Base-by-base conservation (phyloP, 2,797 vertebrate species). In the Lacerta viridis region DNA sequence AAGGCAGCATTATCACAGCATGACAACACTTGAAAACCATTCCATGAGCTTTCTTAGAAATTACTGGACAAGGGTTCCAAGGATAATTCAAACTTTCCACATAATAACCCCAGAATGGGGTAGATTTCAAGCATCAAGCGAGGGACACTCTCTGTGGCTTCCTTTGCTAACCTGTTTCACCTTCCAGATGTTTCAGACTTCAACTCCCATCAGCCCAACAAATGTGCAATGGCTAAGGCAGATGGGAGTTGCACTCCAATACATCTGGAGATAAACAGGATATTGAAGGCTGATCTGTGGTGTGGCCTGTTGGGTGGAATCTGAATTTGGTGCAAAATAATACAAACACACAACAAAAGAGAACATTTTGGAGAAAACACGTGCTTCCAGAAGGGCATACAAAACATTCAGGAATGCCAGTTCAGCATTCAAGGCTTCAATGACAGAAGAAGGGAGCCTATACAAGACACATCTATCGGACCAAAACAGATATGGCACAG, bases 1-100 rank as follows among this genome's bases (percentile, higher is more conserved):
- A 0, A 0, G 29, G 36, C 8, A 0, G 76, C 41, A 41, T 80
- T 81, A 43, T 80, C 79, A 15, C 59, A 50, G 36, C 9, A n/a
- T 66, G 17, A 83, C 2, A 46, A 15, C n/a, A 27, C 50, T n/a
- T 72, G 39, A 29, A 71, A 83, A 61, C 13, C 39, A 61, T 72
- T n/a, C 41, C 1, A 1, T 15, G 17, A 50, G 61, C 33, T 66
- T 59, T 27, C 46, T 81, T 27, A 68, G 20, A 64, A 55, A 50
- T 20, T n/a, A 66, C 4, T 6, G 43, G 66, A 69, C 25, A 88
- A 23, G 3, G 2, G 17, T 64, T 23, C 27, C 9, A 5, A 76
- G 43, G 39, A 64, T 20, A 33, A 74, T 75, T 82, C 39, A 64
- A 23, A 5, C n/a, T 41, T 83, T 77, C 59, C 50, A 3, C 17